These are phyloP conservation scores for Stegostoma tigrinum DNA, from an alignment of 2,113 vertebrate genomes.

Conservation along the genomic window DNA sequence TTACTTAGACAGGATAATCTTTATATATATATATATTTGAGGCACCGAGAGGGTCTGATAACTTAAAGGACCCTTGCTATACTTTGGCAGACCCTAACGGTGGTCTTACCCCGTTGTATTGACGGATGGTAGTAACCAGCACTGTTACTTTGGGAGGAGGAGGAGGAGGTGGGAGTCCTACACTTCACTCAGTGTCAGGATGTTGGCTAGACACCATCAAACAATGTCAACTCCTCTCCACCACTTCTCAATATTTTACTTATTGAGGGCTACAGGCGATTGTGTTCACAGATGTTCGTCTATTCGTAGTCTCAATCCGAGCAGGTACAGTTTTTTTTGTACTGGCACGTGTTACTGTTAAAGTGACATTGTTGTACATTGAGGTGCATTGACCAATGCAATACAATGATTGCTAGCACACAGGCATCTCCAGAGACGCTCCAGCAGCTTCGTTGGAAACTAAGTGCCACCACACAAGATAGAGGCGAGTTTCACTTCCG, in stretches of 20 bases:
- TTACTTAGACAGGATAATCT: too few species aligned
- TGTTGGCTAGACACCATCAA: not conserved
- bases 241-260: not conserved
- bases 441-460: not conserved
- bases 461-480: not conserved
- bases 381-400: too few species aligned
- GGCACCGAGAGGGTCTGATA: too few species aligned
- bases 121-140: not conserved
- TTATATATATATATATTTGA: too few species aligned
- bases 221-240: not conserved
- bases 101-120: not conserved
- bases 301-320: not conserved
- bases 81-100: too few species aligned
- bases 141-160: not conserved
- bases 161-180: not conserved
- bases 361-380: not conserved
- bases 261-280: too few species aligned
- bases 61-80: too few species aligned
- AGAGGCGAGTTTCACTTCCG: not conserved
- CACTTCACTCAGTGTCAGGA: not conserved
- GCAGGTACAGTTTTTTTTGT: not conserved
- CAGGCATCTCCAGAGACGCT: too few species aligned
- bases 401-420: not conserved
- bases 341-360: not conserved
- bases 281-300: not conserved